Evolutionary conservation across 2,113 vertebrate species (phyloP).

Genomic region (Dromiciops gliroides): DNA sequence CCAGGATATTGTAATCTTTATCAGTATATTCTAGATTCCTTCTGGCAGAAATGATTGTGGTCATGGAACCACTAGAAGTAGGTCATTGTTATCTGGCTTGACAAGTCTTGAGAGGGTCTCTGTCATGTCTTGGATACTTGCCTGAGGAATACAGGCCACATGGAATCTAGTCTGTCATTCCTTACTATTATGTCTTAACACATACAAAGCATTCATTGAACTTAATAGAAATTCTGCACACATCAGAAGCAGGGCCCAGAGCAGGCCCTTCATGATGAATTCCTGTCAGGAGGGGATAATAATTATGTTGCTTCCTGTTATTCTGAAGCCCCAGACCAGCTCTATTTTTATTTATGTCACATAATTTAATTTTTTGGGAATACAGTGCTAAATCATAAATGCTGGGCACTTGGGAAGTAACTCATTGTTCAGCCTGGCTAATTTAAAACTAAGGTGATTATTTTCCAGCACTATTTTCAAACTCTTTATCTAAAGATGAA

Average conservation of each 20-base stretch:
- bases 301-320: background rate
- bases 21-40: background rate
- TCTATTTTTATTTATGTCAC: slow-evolving; percentile 17
- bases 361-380: slow-evolving; percentile 39
- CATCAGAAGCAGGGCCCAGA: background rate
- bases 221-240: rapidly evolving
- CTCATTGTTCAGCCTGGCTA: background rate
- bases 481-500: background rate
- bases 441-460: background rate
- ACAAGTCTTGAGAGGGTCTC: background rate
- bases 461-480: background rate
- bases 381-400: slow-evolving; percentile 26
- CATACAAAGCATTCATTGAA: rapidly evolving
- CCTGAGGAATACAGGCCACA: background rate
- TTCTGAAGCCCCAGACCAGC: background rate
- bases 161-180: background rate
- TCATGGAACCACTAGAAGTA: background rate
- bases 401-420: slow-evolving; percentile 26
- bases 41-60: background rate
- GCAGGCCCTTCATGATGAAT: background rate
- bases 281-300: background rate
- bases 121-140: background rate
- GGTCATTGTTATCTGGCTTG: background rate
- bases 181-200: background rate
- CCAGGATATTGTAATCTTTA: background rate